Evolutionary conservation across 2,113 vertebrate genomes (phyloP).

Genomic region (Isichthys henryi): DNA sequence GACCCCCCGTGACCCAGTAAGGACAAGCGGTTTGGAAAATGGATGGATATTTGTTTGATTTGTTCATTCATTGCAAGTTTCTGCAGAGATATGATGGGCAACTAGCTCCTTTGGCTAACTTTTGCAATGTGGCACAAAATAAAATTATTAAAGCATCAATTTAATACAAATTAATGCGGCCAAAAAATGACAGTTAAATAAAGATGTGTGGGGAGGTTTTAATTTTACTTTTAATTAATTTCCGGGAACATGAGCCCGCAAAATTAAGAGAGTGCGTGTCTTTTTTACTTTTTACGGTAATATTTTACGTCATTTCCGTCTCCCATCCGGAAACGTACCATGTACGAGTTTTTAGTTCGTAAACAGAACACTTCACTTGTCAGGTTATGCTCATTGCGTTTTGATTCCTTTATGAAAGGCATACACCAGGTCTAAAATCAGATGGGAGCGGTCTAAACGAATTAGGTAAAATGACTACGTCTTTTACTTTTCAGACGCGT

Average conservation of each 20-base stretch:
- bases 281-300: not conserved
- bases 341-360: not conserved
- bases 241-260: not conserved
- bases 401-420: not conserved
- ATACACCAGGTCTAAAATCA: not conserved
- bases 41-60: not conserved
- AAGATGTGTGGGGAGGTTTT: not conserved
- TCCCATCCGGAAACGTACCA: not conserved
- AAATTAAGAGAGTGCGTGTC: not conserved
- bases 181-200: not conserved
- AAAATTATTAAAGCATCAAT: not conserved
- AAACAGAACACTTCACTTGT: not conserved
- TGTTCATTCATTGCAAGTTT: not conserved
- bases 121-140: not conserved
- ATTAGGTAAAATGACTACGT: slow-evolving; percentile 38
- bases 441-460: not conserved
- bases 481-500: slow-evolving; percentile 53
- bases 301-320: slow-evolving; percentile 1
- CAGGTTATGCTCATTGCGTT: not conserved
- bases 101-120: not conserved
- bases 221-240: not conserved
- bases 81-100: not conserved
- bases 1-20: too few species aligned
- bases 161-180: not conserved
- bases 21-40: too few species aligned